Percentiles rank a stretch among this genome's conserved stretches.
Conservation (phyloP, 2,888 invertebrate species). For the Diplolepis rosae region DNA sequence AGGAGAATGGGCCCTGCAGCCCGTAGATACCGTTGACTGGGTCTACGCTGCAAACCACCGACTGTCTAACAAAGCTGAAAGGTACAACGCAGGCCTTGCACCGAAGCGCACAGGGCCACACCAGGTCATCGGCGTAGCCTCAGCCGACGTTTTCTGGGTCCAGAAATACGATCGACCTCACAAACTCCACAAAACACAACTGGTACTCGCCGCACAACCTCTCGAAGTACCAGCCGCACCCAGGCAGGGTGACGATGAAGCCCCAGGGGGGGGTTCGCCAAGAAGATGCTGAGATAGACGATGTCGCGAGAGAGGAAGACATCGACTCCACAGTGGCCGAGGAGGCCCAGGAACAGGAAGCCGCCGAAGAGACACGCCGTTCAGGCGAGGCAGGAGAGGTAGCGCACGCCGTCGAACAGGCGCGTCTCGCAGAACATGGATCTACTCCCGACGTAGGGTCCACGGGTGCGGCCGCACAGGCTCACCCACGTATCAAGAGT, state of each 20-base stretch:
- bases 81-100: not conserved
- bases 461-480: too few relatives aligned
- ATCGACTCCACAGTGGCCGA: too few relatives aligned
- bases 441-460: too few relatives aligned
- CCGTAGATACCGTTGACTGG: not conserved
- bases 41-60: not conserved
- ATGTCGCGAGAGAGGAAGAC: not conserved
- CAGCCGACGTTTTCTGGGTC: not conserved
- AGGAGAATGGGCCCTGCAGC: not conserved
- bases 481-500: too few relatives aligned
- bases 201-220: not conserved
- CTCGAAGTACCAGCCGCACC: not conserved
- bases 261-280: too few relatives aligned
- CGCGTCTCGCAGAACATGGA: too few relatives aligned
- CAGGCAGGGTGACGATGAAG: too few relatives aligned
- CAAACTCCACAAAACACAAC: not conserved
- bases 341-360: too few relatives aligned
- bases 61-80: not conserved
- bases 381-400: too few relatives aligned
- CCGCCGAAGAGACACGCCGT: too few relatives aligned
- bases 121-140: not conserved
- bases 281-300: too few relatives aligned
- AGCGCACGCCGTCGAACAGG: too few relatives aligned
- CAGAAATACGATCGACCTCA: not conserved
- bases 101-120: not conserved